Conservation (phyloP, 2,797 vertebrate genomes). For the Neosilurus hyrtlii region DNA sequence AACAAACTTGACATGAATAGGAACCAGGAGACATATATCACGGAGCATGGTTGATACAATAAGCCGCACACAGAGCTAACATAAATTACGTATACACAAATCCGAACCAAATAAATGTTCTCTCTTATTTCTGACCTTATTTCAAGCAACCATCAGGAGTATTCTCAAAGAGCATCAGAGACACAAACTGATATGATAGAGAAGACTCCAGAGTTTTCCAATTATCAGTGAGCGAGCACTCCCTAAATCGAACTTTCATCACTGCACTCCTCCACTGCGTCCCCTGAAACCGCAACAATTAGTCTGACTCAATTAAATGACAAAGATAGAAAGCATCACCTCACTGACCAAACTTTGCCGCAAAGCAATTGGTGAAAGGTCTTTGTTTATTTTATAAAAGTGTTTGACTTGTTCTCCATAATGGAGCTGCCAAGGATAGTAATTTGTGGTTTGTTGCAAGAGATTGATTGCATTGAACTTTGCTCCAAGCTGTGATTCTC, state of each 20-base stretch:
- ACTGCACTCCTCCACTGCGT: constrained; percentile 45
- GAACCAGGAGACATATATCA: neutral
- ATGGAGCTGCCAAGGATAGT: constrained; percentile 45
- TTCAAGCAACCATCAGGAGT: neutral
- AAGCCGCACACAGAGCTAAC: neutral
- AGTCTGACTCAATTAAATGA: constrained; percentile 53
- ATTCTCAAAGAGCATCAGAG: constrained; percentile 21
- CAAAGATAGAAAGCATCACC: constrained; percentile 11
- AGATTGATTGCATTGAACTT: constrained; percentile 50
- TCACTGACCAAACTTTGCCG: constrained; percentile 50
- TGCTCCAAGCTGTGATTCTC: constrained; percentile 18
- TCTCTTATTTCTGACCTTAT: neutral
- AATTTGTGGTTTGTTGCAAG: constrained; percentile 50
- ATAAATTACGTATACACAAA: constrained; percentile 1
- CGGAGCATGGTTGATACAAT: neutral
- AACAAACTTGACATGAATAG: neutral
- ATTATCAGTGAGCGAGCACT: constrained; percentile 42
- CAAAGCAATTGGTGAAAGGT: constrained; percentile 37
- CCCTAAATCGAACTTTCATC: constrained; percentile 55
- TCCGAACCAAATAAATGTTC: neutral
- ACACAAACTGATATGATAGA: constrained; percentile 47
- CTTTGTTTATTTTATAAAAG: constrained; percentile 40
- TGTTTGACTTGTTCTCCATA: constrained; percentile 49
- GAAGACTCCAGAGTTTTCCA: constrained; percentile 29
- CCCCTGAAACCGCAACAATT: constrained; percentile 50